Conservation (phyloP, 2,113 vertebrate species). For the Grallaria varia region DNA sequence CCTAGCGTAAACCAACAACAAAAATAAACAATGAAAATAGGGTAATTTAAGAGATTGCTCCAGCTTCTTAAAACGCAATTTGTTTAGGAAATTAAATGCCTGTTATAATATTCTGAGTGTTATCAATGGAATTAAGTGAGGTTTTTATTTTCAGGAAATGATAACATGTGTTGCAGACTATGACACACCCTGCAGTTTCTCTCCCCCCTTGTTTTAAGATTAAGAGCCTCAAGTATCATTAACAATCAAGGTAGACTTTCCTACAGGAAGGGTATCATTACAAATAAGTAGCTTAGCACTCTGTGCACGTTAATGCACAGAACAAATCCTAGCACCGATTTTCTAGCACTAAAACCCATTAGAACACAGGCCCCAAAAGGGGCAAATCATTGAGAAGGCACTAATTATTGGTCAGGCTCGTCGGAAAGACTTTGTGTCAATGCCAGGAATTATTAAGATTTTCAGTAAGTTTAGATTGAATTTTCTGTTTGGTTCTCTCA, state of each 20-base stretch:
- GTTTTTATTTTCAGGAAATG: slow-evolving; percentile 47
- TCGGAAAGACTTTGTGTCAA: slow-evolving; percentile 6
- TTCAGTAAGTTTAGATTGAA: not conserved
- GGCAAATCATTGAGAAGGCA: slow-evolving; percentile 24
- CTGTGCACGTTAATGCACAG: slow-evolving; percentile 50
- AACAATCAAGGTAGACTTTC: slow-evolving; percentile 56
- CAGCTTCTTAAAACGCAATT: not conserved
- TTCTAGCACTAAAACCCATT: slow-evolving; percentile 22
- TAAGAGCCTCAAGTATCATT: slow-evolving; percentile 59
- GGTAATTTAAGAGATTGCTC: not conserved
- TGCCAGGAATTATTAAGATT: slow-evolving; percentile 30
- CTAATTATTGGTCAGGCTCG: slow-evolving; percentile 41
- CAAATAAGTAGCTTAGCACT: slow-evolving; percentile 62
- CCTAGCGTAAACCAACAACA: not conserved
- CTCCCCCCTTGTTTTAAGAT: slow-evolving; percentile 27
- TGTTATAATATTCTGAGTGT: slow-evolving; percentile 35
- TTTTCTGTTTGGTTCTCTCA: not conserved
- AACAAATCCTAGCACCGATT: slow-evolving; percentile 39
- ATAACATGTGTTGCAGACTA: not conserved
- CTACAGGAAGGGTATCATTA: slow-evolving; percentile 45
- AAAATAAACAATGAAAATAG: slow-evolving; percentile 15
- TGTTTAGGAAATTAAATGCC: slow-evolving; percentile 44
- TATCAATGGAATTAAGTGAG: slow-evolving; percentile 46
- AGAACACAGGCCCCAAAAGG: slow-evolving; percentile 12
- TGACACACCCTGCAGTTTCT: slow-evolving; percentile 50